Evolutionary conservation across 2,888 invertebrate species (phyloP).

Genomic region (Eupithecia insigniata): DNA sequence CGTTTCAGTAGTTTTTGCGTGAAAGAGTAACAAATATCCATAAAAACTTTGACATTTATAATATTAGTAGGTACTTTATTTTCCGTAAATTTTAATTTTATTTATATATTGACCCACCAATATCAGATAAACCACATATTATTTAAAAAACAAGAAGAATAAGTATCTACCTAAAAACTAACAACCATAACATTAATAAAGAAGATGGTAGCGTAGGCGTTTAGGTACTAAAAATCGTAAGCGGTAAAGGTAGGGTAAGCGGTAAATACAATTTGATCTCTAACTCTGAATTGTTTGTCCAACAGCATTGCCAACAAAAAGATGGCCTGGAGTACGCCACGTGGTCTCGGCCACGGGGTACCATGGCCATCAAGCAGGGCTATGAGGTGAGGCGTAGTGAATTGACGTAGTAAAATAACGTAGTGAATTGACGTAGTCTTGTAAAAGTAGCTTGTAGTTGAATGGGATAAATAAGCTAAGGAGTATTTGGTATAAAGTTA

Average conservation of each 20-base stretch:
- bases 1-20: too few species aligned
- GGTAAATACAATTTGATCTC: slow-evolving; percentile 12
- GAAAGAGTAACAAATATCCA: too few species aligned
- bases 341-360: slow-evolving; percentile 84
- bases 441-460: neutral
- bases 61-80: too few species aligned
- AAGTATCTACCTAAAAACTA: too few species aligned
- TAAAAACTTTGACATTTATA: too few species aligned
- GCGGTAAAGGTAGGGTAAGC: neutral
- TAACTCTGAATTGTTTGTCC: slow-evolving; percentile 57
- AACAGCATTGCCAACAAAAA: slow-evolving; percentile 86
- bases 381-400: slow-evolving; percentile 79
- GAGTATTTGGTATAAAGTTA: neutral
- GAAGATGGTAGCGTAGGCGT: too few species aligned
- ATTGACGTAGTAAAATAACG: slow-evolving; percentile 9
- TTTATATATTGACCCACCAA: too few species aligned
- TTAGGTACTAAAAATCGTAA: too few species aligned
- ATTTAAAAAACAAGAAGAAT: too few species aligned
- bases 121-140: too few species aligned
- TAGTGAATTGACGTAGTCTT: slow-evolving; percentile 13
- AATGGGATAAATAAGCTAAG: neutral
- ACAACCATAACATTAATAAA: too few species aligned
- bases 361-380: slow-evolving; percentile 85
- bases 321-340: slow-evolving; percentile 85
- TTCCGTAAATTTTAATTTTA: too few species aligned